Conservation (phyloP, 1,140 invertebrate genomes). For the Idris sp. region DNA sequence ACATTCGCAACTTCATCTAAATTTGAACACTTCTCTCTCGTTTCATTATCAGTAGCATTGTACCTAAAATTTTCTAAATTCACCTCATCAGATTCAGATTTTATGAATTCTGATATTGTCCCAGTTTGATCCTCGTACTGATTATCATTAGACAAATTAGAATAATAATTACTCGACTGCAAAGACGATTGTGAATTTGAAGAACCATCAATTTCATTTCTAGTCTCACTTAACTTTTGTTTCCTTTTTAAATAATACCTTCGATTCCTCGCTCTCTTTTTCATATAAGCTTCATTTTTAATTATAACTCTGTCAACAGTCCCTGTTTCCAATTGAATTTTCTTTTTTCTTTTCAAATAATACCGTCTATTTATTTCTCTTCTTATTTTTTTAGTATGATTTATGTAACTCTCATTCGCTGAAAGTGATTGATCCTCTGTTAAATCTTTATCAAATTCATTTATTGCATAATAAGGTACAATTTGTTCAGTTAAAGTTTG, state of each 20-base stretch:
- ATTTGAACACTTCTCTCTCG: too few species aligned
- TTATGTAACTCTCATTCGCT: constrained; percentile 17
- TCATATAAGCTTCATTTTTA: constrained; percentile 50
- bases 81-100: too few species aligned
- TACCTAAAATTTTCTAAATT: too few species aligned
- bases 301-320: constrained; percentile 27
- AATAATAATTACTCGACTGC: constrained; percentile 13
- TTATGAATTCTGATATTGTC: too few species aligned
- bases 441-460: background rate
- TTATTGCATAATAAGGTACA: background rate
- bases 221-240: background rate
- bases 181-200: constrained; percentile 23
- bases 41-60: background rate
- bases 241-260: constrained; percentile 48
- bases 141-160: constrained; percentile 3
- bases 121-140: constrained; percentile 1
- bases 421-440: background rate
- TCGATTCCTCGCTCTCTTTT: constrained; percentile 25
- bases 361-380: constrained; percentile 46
- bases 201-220: too few species aligned
- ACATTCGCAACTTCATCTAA: constrained; percentile 3
- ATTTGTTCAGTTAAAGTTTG: background rate
- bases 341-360: constrained; percentile 43
- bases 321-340: constrained; percentile 29
- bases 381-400: constrained; percentile 15